Percentiles rank a stretch among this genome's conserved stretches.
Evolutionary conservation across 2,888 invertebrate genomes (phyloP).

Genomic region (Leptinotarsa rubiginosa): DNA sequence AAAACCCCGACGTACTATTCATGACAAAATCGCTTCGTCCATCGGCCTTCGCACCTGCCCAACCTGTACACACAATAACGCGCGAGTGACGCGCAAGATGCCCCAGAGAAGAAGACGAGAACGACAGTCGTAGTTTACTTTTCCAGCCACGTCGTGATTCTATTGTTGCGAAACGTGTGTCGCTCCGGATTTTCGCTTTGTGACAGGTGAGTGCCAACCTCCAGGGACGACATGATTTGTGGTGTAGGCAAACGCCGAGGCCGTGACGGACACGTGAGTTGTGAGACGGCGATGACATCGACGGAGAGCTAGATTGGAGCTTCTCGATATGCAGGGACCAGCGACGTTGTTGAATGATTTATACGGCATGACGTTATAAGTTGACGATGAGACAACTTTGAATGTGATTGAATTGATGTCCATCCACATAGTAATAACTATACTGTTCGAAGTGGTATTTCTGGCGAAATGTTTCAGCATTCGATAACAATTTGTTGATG

Average conservation of each 20-base stretch:
- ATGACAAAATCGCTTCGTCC: conserved; percentile 33
- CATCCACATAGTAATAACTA: too few relatives aligned
- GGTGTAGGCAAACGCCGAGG: conserved; percentile 28
- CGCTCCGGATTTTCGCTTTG: conserved; percentile 64
- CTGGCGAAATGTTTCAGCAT: too few relatives aligned
- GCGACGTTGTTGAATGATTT: neutral
- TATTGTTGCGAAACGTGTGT: conserved; percentile 66
- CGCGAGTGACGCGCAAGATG: conserved; percentile 5
- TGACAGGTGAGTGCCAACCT: conserved; percentile 64
- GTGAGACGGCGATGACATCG: conserved; percentile 5
- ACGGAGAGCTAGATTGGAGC: neutral
- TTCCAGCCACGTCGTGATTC: conserved; percentile 67
- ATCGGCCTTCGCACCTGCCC: conserved; percentile 16
- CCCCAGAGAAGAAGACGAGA: conserved; percentile 21
- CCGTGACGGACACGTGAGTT: conserved; percentile 3
- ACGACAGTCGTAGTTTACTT: conserved; percentile 55
- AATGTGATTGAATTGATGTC: neutral
- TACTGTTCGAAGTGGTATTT: too few relatives aligned
- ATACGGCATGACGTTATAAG: too few relatives aligned
- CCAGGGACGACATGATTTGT: conserved; percentile 58
- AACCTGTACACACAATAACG: conserved; percentile 32
- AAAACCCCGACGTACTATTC: conserved; percentile 37
- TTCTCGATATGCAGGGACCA: neutral
- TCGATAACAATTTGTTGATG: too few relatives aligned
- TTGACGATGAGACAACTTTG: too few relatives aligned